A percentile compares a stretch with the other conserved stretches of the same genome.
Evolutionary conservation across 2,797 vertebrate genomes (phyloP).

Genomic region (Myotis vivesi): DNA sequence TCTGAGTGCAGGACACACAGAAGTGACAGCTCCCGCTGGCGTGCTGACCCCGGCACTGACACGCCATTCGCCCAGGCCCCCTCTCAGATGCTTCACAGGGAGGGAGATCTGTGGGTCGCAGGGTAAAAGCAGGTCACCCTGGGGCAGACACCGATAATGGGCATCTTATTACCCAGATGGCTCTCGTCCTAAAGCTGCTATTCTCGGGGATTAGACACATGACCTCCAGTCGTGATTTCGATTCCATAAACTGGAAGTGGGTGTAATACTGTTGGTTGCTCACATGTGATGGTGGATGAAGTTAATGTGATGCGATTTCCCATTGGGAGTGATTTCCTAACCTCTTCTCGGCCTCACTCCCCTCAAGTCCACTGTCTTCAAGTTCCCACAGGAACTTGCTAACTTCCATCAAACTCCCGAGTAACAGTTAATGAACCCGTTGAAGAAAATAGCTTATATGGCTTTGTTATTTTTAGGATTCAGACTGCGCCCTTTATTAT

Average conservation of each 20-base stretch:
- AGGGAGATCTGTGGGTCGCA: neutral
- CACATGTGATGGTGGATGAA: conserved; percentile 68
- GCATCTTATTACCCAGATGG: conserved; percentile 73
- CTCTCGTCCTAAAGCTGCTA: conserved; percentile 74
- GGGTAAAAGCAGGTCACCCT: conserved; percentile 78
- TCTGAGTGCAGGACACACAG: conserved; percentile 28
- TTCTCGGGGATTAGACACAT: conserved; percentile 76
- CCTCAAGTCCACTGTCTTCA: neutral
- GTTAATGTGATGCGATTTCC: conserved; percentile 68
- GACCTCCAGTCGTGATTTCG: conserved; percentile 72
- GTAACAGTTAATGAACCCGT: neutral
- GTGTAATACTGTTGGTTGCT: conserved; percentile 64
- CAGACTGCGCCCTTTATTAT: neutral
- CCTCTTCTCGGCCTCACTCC: conserved; percentile 56
- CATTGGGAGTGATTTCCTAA: conserved; percentile 64
- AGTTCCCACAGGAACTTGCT: neutral
- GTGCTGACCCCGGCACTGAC: conserved; percentile 50
- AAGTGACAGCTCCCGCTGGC: conserved; percentile 56
- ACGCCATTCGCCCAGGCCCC: conserved; percentile 61
- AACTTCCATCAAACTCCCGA: neutral
- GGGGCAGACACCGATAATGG: conserved; percentile 72
- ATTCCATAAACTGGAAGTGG: conserved; percentile 77
- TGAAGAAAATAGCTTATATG: neutral
- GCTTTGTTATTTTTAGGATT: neutral
- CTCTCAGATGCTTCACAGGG: conserved; percentile 65